Evolutionary conservation across 2,797 vertebrate species (phyloP), one percentile per base, ranked within the genome.

Genomic region (Heliangelus exortis): DNA sequence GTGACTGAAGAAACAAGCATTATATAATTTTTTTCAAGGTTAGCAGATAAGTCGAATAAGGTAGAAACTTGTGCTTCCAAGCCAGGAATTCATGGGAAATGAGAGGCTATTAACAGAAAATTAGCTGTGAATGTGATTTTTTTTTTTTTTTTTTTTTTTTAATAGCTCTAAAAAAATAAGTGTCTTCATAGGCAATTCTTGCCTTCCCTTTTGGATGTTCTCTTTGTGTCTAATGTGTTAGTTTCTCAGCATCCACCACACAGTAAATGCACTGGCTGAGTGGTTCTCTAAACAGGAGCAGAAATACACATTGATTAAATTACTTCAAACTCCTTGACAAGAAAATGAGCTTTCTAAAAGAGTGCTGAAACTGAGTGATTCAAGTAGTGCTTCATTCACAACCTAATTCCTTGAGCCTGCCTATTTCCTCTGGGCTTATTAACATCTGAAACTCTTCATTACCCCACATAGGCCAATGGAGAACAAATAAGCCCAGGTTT

Each of bases 391-490:
- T 80, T 57, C 59, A 39, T 78, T 92, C 83, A 92, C 41, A 75
- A 16, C 50, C 23, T 85, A 85, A 89, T 91, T 90, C 59, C 62
- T 83, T 92, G 61, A 82, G n/a, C 62, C 41, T 86, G 6, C 39
- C 50, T 92, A 17, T 93, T 96, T 96, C 68, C 72, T 91, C 79
- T 34, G 41, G 43, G 48, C 39, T 93, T 79, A 89, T 15, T 90
- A 84, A 76, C 31, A 83, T 89, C 74, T 51, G 63, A 95, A 95
- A 53, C 48, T 12, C 16, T 90, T 79, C 67, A 39, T 34, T 88
- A 67, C 23, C 74, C 48, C 58, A 54, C 13, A 39, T 23, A 75
- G 74, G 58, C 59, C 28, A 25, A 79, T 58, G 72, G 19, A 89
- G 66, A 95, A 74, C 4, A 73, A 90, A 92, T 78, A 55, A 90